Conservation (phyloP, 2,888 invertebrate species). For the Elmis aenea region DNA sequence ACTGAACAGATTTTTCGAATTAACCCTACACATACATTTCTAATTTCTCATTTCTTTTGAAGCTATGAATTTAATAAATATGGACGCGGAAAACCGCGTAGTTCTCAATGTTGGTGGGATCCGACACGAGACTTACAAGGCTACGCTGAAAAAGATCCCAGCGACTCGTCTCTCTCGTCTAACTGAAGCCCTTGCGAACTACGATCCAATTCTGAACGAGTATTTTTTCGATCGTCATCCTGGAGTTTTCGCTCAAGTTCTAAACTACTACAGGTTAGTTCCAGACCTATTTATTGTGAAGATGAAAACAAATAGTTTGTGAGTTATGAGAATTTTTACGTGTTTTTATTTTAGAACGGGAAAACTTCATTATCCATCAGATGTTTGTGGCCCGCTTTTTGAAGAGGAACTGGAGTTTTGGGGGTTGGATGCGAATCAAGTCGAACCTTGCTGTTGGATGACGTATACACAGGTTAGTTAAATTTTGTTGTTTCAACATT, state of each 20-base stretch:
- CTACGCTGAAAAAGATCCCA: constrained; percentile 95
- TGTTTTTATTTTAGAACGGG: constrained; percentile 67
- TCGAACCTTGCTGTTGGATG: constrained; percentile 99
- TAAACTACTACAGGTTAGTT: constrained; percentile 97
- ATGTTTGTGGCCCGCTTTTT: constrained; percentile 97
- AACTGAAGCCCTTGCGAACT: constrained; percentile 96
- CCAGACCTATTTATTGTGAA: no score
- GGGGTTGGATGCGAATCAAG: constrained; percentile 99
- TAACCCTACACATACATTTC: not conserved
- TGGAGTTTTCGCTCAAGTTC: constrained; percentile 92
- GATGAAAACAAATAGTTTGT: no score
- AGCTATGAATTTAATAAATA: constrained; percentile 85
- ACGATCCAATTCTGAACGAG: constrained; percentile 98
- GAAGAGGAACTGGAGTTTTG: constrained; percentile 99
- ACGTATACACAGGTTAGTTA: constrained; percentile 83
- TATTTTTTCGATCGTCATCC: constrained; percentile 99
- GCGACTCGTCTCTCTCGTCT: constrained; percentile 90
- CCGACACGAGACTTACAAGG: constrained; percentile 94
- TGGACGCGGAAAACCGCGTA: constrained; percentile 98
- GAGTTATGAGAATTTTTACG: constrained; percentile 1
- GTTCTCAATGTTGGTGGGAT: constrained; percentile 98
- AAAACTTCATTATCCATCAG: constrained; percentile 97
- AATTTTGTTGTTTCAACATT: constrained; percentile 16
- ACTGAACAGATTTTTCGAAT: not conserved
- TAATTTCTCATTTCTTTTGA: constrained; percentile 18